Conservation (phyloP, 2,888 invertebrate genomes). For the Chrysolina haemoptera region DNA sequence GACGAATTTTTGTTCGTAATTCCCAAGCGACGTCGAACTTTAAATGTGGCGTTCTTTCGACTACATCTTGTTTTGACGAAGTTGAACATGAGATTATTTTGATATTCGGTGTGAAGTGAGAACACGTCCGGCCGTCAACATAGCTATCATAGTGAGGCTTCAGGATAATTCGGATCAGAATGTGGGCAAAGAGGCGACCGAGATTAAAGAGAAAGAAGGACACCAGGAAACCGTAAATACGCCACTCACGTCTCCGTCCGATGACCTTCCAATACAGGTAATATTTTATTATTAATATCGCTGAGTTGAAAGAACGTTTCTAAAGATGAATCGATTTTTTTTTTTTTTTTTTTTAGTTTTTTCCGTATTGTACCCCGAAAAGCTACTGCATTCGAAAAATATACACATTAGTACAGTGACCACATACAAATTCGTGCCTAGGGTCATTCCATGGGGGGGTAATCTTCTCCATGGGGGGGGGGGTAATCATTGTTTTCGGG, state of each 20-base stretch:
- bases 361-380: too few species aligned
- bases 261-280: constrained; percentile 62
- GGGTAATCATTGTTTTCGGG: too few species aligned
- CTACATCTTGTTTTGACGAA: background rate
- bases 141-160: constrained; percentile 79
- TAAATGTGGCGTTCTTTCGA: constrained; percentile 23
- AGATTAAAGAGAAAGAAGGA: constrained; percentile 75
- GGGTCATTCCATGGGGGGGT: too few species aligned
- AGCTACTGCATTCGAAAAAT: too few species aligned
- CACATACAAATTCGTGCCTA: too few species aligned
- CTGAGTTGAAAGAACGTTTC: too few species aligned
- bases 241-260: constrained; percentile 71
- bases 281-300: background rate
- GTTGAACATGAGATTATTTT: background rate
- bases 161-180: constrained; percentile 74
- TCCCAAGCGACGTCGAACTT: background rate
- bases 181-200: constrained; percentile 76
- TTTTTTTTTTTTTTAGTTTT: too few species aligned
- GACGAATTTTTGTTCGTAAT: constrained; percentile 8
- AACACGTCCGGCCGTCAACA: constrained; percentile 58
- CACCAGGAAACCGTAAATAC: constrained; percentile 74
- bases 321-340: too few species aligned
- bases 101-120: constrained; percentile 32
- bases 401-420: too few species aligned
- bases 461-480: too few species aligned